These are phyloP conservation scores for Ceratina japonica DNA, from an alignment of 1,140 invertebrate species.

Conservation along the genomic window DNA sequence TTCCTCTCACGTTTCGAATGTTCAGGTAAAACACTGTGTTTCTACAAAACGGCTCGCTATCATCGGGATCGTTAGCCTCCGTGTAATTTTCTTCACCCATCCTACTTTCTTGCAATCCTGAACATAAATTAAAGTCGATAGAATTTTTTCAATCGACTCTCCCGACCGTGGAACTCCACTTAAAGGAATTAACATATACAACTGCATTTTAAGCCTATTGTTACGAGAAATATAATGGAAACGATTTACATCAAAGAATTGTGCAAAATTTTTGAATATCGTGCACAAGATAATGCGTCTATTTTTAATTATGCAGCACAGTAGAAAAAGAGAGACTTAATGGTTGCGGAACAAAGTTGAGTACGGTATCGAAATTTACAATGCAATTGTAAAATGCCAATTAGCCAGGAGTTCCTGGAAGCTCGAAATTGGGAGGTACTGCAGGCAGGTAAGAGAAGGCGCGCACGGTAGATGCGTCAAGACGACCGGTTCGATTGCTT, in stretches of 20 bases:
- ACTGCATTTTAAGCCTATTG: too few species aligned
- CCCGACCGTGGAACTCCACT: too few species aligned
- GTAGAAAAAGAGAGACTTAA: too few species aligned
- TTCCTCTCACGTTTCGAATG: constrained; percentile 65
- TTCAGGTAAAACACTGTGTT: constrained; percentile 58
- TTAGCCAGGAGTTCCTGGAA: constrained; percentile 34
- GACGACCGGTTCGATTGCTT: constrained; percentile 48
- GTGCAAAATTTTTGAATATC: too few species aligned
- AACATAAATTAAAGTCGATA: too few species aligned
- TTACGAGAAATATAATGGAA: too few species aligned
- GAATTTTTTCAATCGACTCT: too few species aligned
- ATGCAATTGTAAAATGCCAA: constrained; percentile 3
- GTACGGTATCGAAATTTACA: constrained; percentile 23
- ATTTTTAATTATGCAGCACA: too few species aligned
- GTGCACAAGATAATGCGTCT: too few species aligned
- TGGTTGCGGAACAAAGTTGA: not conserved
- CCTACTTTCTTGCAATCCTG: constrained; percentile 7
- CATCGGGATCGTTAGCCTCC: constrained; percentile 51
- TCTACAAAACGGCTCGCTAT: constrained; percentile 46
- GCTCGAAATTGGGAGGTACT: constrained; percentile 38
- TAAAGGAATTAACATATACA: too few species aligned
- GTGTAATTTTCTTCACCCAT: constrained; percentile 31
- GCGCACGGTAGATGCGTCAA: constrained; percentile 42
- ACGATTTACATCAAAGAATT: too few species aligned
- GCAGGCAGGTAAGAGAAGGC: constrained; percentile 12